Conservation (phyloP, 2,797 vertebrate genomes). For the Spondyliosoma cantharus region DNA sequence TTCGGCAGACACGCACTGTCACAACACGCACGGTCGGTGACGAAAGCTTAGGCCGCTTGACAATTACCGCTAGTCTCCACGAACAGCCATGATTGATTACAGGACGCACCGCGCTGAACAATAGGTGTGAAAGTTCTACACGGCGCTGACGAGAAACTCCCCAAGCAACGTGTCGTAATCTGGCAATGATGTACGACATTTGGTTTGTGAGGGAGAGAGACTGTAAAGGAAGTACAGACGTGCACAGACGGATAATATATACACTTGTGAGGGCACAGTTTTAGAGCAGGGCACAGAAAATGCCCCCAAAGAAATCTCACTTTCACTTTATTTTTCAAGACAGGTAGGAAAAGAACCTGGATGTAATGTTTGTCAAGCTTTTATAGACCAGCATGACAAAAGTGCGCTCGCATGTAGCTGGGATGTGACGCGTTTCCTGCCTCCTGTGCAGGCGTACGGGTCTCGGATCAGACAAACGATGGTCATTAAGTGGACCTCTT, state of each 20-base stretch:
- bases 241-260: conserved; percentile 11
- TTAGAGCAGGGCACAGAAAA: conserved; percentile 8
- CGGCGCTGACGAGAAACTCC: conserved; percentile 48
- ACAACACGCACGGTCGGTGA: conserved; percentile 72
- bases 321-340: conserved; percentile 22
- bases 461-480: background rate
- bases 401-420: background rate
- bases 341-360: background rate
- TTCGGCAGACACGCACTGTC: conserved; percentile 73
- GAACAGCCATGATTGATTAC: conserved; percentile 79
- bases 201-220: conserved; percentile 23
- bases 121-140: conserved; percentile 67
- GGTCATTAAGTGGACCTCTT: conserved; percentile 24
- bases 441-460: background rate
- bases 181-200: conserved; percentile 38
- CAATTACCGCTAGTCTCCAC: conserved; percentile 59
- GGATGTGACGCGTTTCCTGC: conserved; percentile 3
- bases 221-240: conserved; percentile 13
- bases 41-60: conserved; percentile 70
- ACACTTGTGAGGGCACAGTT: background rate
- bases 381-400: conserved; percentile 15
- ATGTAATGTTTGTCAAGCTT: conserved; percentile 14
- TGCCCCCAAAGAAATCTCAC: background rate
- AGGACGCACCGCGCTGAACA: conserved; percentile 61
- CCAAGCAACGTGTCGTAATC: conserved; percentile 48